Evolutionary conservation across 2,113 vertebrate genomes (phyloP).

Genomic region (Isurus oxyrinchus): DNA sequence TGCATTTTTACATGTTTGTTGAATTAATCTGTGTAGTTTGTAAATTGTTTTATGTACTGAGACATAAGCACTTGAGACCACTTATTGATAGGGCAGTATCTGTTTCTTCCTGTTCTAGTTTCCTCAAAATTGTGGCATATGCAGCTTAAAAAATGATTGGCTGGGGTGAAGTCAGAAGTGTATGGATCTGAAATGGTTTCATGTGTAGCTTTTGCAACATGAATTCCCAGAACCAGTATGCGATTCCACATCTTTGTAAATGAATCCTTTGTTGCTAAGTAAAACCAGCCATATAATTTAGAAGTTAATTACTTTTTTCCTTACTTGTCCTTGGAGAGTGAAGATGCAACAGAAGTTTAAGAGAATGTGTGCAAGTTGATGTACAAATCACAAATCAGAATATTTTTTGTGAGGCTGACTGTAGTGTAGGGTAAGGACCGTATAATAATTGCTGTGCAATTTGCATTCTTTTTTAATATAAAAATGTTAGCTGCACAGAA

Average conservation of each 20-base stretch:
- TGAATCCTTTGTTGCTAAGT: neutral
- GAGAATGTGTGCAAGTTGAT: neutral
- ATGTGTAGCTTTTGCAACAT: neutral
- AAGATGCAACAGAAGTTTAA: neutral
- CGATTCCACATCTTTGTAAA: neutral
- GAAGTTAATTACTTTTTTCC: slow-evolving; percentile 6
- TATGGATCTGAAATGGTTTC: neutral
- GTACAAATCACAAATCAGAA: neutral
- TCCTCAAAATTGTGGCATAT: neutral
- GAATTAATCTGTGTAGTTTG: neutral
- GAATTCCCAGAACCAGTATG: neutral
- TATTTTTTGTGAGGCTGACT: neutral
- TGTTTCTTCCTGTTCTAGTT: neutral
- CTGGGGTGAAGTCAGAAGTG: neutral
- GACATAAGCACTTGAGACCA: neutral
- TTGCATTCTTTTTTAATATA: neutral
- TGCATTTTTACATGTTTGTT: neutral
- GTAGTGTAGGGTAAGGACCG: neutral
- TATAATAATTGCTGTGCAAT: neutral
- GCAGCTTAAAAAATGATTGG: neutral
- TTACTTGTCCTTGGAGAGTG: neutral
- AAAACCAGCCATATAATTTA: neutral
- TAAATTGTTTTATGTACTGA: neutral
- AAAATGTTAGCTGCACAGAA: neutral
- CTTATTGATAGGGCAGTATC: neutral